Percentiles rank a stretch among this genome's conserved stretches.
Evolutionary conservation across 2,113 vertebrate species (phyloP).

Genomic region (Notiomystis cincta): DNA sequence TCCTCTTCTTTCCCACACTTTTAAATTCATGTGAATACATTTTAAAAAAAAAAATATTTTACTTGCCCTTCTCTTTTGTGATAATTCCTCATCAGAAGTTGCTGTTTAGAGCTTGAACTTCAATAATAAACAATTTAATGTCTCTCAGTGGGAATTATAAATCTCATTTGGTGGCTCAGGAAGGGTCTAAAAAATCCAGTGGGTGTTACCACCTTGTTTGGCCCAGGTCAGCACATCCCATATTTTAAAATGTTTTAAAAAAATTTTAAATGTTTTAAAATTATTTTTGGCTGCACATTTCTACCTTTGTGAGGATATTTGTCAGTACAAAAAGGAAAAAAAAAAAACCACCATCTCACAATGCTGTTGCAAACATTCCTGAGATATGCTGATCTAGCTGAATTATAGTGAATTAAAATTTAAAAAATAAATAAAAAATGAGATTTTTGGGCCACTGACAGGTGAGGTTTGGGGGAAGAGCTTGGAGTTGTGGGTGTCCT

Average conservation of each 20-base stretch:
- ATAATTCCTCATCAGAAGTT: background rate
- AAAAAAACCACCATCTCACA: accelerated
- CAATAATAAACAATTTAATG: background rate
- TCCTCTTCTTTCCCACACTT: background rate
- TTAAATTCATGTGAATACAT: background rate
- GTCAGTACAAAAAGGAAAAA: background rate
- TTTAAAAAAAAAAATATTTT: background rate
- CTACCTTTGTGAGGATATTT: background rate
- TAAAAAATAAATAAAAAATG: too few relatives aligned
- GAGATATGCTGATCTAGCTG: accelerated
- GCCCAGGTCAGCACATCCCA: background rate
- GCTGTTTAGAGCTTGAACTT: background rate
- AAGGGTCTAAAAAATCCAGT: background rate
- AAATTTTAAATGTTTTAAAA: background rate
- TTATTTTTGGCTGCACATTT: background rate
- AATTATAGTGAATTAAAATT: too few relatives aligned
- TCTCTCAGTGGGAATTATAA: accelerated
- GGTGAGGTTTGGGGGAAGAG: background rate
- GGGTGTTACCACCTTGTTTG: background rate
- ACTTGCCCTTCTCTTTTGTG: accelerated
- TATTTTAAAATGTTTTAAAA: too few relatives aligned
- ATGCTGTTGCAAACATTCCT: too few relatives aligned
- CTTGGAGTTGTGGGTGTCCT: background rate
- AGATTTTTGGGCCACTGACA: background rate
- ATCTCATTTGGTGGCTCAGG: background rate